phyloP scores from a whole-genome alignment of 2,888 invertebrate genomes.

The Trichopoda pennipes region DNA sequence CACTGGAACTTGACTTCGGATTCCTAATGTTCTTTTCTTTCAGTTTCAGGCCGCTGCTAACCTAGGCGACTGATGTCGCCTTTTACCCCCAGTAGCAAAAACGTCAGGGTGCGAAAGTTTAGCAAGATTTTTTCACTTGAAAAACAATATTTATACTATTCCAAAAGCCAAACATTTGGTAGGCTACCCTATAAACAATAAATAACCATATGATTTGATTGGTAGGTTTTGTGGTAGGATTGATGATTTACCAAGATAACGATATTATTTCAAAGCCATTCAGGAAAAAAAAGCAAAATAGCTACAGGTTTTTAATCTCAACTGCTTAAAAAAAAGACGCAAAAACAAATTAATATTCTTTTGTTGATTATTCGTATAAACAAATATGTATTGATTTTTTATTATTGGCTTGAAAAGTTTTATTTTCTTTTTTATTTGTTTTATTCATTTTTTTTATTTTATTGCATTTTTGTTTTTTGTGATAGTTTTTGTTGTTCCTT shows the following conservation, averaged over 20 bases:
- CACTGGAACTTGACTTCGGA: too few relatives aligned
- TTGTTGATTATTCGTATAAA: background rate
- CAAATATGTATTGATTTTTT: background rate
- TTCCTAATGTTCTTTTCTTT: too few relatives aligned
- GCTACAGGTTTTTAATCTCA: constrained; percentile 32
- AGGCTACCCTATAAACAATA: background rate
- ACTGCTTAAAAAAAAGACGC: background rate
- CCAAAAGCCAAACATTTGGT: too few relatives aligned
- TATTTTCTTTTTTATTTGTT: constrained; percentile 9
- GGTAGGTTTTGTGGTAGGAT: constrained; percentile 14
- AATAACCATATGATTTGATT: background rate
- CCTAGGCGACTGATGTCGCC: too few relatives aligned
- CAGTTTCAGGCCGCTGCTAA: too few relatives aligned
- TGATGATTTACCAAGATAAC: constrained; percentile 40
- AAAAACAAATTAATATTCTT: background rate
- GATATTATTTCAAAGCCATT: constrained; percentile 7
- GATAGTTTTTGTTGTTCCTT: constrained; percentile 28
- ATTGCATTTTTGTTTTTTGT: too few relatives aligned
- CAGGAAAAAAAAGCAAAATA: background rate
- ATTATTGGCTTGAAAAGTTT: constrained; percentile 3
- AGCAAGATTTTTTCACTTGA: too few relatives aligned
- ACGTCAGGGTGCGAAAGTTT: too few relatives aligned
- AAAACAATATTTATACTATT: too few relatives aligned
- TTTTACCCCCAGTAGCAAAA: too few relatives aligned
- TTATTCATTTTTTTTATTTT: constrained; percentile 12